Conservation (phyloP, 2,888 invertebrate species). For the Stenoptilia bipunctidactyla region DNA sequence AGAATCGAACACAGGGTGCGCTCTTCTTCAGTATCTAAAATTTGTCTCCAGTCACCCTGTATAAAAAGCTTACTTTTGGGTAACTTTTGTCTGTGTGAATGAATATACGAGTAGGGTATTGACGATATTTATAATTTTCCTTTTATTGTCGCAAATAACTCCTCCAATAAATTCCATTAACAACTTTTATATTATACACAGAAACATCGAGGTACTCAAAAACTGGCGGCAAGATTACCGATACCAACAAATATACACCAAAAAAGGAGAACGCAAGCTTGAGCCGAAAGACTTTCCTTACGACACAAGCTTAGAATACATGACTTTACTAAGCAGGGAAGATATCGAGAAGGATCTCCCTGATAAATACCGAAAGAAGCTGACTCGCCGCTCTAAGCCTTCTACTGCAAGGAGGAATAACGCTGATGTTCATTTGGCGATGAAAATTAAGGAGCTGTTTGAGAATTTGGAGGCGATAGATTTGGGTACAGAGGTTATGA, state of each 20-base stretch:
- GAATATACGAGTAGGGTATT: no score
- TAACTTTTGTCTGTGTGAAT: no score
- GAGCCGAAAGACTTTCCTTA: slow-evolving; percentile 48
- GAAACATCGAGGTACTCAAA: slow-evolving; percentile 50
- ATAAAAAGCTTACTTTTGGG: no score
- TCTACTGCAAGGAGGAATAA: slow-evolving; percentile 41
- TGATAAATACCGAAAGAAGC: slow-evolving; percentile 44
- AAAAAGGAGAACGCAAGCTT: slow-evolving; percentile 25
- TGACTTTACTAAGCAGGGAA: slow-evolving; percentile 58
- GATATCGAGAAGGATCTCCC: slow-evolving; percentile 60
- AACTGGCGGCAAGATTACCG: slow-evolving; percentile 66
- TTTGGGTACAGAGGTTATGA: slow-evolving; percentile 41
- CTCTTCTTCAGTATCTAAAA: no score
- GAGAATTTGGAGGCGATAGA: slow-evolving; percentile 54
- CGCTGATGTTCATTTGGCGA: slow-evolving; percentile 45
- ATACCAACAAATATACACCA: slow-evolving; percentile 24
- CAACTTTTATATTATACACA: no score
- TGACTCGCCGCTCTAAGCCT: slow-evolving; percentile 33
- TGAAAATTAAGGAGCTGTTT: slow-evolving; percentile 54
- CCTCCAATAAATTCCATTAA: no score
- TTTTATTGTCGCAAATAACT: no score
- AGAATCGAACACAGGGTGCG: no score
- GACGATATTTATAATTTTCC: no score
- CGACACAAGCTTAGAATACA: slow-evolving; percentile 69
- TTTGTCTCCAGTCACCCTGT: no score